Percentiles rank a stretch among this genome's conserved stretches.
These are phyloP conservation scores for Bathynomus jamesi DNA, from an alignment of 1,140 invertebrate species.

Conservation along the genomic window DNA sequence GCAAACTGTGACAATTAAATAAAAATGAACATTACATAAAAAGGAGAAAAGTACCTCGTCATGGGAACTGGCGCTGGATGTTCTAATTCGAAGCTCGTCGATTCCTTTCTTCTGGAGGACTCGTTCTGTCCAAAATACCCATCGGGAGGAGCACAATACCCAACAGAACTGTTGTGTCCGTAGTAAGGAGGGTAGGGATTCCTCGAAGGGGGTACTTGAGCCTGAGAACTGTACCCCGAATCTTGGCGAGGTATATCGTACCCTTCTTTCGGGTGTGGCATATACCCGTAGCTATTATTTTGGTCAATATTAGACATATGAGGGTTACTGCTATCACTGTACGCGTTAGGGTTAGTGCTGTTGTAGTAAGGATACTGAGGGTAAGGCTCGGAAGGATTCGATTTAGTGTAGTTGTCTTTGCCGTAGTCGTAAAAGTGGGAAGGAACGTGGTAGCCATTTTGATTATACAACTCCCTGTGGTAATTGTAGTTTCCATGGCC, in stretches of 20 bases:
- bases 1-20: neutral
- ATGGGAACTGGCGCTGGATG: constrained; percentile 52
- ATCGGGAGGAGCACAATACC: constrained; percentile 8
- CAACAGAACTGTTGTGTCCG: constrained; percentile 30
- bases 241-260: constrained; percentile 37
- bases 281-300: constrained; percentile 40
- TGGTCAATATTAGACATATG: constrained; percentile 36
- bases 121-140: constrained; percentile 24
- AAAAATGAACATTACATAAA: neutral
- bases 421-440: constrained; percentile 20
- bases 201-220: constrained; percentile 34
- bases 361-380: constrained; percentile 6
- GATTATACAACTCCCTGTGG: constrained; percentile 1
- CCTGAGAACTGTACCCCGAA: constrained; percentile 40
- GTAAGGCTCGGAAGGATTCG: constrained; percentile 15
- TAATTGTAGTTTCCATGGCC: neutral
- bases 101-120: constrained; percentile 49
- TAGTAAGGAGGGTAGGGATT: constrained; percentile 34
- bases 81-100: constrained; percentile 60
- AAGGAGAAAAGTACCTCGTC: constrained; percentile 41
- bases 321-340: constrained; percentile 29
- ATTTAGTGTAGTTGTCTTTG: constrained; percentile 12
- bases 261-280: constrained; percentile 37
- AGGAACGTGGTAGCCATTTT: neutral
- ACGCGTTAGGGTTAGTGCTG: constrained; percentile 9